phyloP scores from a whole-genome alignment of 2,888 invertebrate genomes.

The Spicauda simplicius region DNA sequence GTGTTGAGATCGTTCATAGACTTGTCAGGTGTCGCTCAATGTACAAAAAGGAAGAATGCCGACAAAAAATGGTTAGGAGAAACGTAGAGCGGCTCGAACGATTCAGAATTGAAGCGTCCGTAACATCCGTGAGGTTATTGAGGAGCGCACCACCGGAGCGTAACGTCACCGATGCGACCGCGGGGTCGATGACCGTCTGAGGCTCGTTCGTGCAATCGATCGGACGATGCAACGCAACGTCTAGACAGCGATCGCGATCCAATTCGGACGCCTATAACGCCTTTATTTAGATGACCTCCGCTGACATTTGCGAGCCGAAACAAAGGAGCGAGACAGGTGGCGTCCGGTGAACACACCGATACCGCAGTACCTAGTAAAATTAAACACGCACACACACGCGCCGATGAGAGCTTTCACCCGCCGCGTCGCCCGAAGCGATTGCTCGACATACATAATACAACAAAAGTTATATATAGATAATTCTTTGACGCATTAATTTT shows the following conservation, averaged over 20 bases:
- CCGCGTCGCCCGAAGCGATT: constrained; percentile 54
- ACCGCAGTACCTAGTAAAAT: constrained; percentile 67
- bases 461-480: constrained; percentile 41
- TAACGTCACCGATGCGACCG: constrained; percentile 84
- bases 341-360: constrained; percentile 65
- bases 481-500: constrained; percentile 59
- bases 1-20: constrained; percentile 37
- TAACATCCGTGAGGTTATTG: constrained; percentile 72
- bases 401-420: constrained; percentile 75
- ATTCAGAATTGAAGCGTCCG: constrained; percentile 58
- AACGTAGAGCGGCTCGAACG: constrained; percentile 45
- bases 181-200: constrained; percentile 83
- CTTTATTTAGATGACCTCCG: constrained; percentile 83
- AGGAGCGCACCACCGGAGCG: constrained; percentile 82
- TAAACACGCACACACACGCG: constrained; percentile 59
- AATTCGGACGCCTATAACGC: constrained; percentile 73
- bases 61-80: constrained; percentile 49
- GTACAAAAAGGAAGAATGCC: constrained; percentile 32
- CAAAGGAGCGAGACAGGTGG: constrained; percentile 81
- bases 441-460: constrained; percentile 62
- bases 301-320: constrained; percentile 81
- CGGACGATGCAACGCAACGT: constrained; percentile 81
- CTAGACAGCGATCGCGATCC: constrained; percentile 79
- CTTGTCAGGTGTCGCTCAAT: constrained; percentile 37
- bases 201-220: constrained; percentile 81